Evolutionary conservation across 2,888 invertebrate species (phyloP).

Genomic region (Sesia apiformis): DNA sequence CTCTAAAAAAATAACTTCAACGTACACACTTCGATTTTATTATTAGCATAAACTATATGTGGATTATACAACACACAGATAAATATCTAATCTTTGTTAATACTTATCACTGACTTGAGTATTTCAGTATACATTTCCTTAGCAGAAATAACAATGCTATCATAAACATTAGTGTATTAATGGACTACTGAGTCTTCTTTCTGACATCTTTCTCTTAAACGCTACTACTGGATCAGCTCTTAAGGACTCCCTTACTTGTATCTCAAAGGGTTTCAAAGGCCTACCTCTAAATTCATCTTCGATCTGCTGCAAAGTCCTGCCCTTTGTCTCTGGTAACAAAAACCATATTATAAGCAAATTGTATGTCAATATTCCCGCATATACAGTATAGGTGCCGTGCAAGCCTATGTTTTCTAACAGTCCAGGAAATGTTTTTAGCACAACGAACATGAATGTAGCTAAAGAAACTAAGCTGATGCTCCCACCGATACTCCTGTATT

Average conservation of each 20-base stretch:
- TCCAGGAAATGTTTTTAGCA: conserved; percentile 75
- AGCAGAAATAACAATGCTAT: too few relatives aligned
- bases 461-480: conserved; percentile 74
- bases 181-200: conserved; percentile 24
- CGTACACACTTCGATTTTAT: too few relatives aligned
- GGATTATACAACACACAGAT: too few relatives aligned
- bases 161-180: too few relatives aligned
- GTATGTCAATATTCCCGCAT: conserved; percentile 64
- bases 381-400: conserved; percentile 73
- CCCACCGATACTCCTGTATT: conserved; percentile 75
- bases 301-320: conserved; percentile 77
- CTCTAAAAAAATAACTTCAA: too few relatives aligned
- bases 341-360: conserved; percentile 69
- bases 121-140: too few relatives aligned
- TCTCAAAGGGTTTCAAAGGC: conserved; percentile 28
- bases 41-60: too few relatives aligned
- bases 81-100: too few relatives aligned
- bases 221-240: conserved; percentile 28
- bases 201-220: conserved; percentile 35
- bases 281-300: conserved; percentile 68
- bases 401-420: conserved; percentile 65
- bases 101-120: too few relatives aligned
- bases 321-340: conserved; percentile 78
- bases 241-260: conserved; percentile 31
- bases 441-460: conserved; percentile 73